Percentiles rank a stretch among this genome's conserved stretches.
Conservation (phyloP, 2,113 vertebrate genomes). For the Pachycephala philippinensis region DNA sequence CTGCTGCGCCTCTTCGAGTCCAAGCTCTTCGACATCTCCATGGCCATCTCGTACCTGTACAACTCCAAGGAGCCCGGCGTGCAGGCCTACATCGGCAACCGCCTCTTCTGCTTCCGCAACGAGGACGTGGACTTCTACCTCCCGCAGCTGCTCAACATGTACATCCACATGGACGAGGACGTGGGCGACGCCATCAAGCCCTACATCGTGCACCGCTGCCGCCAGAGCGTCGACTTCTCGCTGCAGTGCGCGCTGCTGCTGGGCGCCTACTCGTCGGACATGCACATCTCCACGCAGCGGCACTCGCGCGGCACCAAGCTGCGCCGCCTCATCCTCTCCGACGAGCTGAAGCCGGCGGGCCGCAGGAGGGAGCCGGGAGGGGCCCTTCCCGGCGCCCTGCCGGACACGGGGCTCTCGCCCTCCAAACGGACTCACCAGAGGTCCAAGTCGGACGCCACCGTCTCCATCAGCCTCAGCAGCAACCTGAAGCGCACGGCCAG, state of each 20-base stretch:
- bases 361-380: conserved; percentile 71
- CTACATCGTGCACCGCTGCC: conserved; percentile 95
- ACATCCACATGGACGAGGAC: conserved; percentile 97
- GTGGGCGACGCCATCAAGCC: conserved; percentile 96
- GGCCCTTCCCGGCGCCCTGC: not conserved
- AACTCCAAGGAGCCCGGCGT: conserved; percentile 95
- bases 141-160: conserved; percentile 96
- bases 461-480: conserved; percentile 89
- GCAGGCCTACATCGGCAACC: conserved; percentile 95
- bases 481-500: conserved; percentile 94
- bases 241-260: conserved; percentile 91
- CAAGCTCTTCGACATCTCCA: conserved; percentile 95
- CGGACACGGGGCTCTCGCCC: conserved; percentile 81
- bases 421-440: conserved; percentile 96
- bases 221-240: conserved; percentile 93
- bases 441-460: conserved; percentile 94
- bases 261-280: conserved; percentile 92
- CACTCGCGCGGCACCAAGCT: conserved; percentile 93
- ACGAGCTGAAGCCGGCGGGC: conserved; percentile 86
- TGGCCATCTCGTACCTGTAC: conserved; percentile 97
- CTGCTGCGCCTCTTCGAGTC: conserved; percentile 93
- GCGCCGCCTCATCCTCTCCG: conserved; percentile 89
- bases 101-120: conserved; percentile 89
- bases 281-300: conserved; percentile 96
- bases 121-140: conserved; percentile 94